These are phyloP conservation scores for Zosterops hypoxanthus DNA, from an alignment of 2,113 vertebrate species.

Conservation along the genomic window DNA sequence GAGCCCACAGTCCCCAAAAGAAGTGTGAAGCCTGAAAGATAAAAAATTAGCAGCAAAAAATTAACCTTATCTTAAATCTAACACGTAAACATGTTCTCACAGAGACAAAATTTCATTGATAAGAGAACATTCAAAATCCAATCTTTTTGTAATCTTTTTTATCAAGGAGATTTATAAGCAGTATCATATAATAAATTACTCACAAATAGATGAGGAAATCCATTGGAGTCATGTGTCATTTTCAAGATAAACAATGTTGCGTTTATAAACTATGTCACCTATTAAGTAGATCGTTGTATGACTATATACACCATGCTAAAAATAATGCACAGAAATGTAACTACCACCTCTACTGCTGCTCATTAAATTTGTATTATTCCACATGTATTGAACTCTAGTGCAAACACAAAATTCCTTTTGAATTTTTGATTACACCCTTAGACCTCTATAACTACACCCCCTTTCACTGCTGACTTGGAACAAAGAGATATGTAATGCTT, in stretches of 20 bases:
- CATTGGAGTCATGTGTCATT: accelerated
- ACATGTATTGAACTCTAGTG: background rate
- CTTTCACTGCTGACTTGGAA: background rate
- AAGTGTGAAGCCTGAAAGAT: slow-evolving; percentile 91
- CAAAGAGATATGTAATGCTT: background rate
- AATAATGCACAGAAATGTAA: background rate
- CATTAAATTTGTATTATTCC: background rate
- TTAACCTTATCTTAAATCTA: background rate
- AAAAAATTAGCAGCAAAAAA: background rate
- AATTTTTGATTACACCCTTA: background rate
- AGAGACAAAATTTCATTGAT: background rate
- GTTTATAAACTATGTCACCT: background rate
- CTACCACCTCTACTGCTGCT: background rate
- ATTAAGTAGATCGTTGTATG: background rate
- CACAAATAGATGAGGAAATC: background rate
- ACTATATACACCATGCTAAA: background rate
- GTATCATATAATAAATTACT: background rate
- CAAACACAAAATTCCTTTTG: background rate
- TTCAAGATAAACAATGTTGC: background rate
- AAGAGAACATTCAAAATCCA: background rate
- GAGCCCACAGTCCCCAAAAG: slow-evolving; percentile 97
- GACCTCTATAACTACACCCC: background rate
- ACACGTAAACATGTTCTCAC: background rate
- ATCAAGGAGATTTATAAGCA: background rate
- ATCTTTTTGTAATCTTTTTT: background rate